Percentiles rank a stretch among this genome's conserved stretches.
phyloP scores from a whole-genome alignment of 92 coral and sea anemone species.

The Blastomussa wellsi region DNA sequence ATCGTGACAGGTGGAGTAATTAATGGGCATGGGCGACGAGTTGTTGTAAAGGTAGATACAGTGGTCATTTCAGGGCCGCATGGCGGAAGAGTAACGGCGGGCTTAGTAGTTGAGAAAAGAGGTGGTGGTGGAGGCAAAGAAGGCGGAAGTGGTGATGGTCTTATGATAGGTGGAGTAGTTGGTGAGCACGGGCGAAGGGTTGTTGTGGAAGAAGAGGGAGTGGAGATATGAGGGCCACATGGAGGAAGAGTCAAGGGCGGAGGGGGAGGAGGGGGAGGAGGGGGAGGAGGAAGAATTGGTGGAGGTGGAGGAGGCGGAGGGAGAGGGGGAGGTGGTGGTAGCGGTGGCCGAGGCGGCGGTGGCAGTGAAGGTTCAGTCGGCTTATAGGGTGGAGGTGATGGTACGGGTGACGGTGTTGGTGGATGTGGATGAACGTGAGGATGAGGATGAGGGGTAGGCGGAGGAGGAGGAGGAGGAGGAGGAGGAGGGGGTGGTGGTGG shows the following conservation, averaged over 20 bases:
- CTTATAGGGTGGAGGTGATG: background rate
- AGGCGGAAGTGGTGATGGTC: background rate
- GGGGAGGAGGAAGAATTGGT: background rate
- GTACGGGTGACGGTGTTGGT: slow-evolving; percentile 8
- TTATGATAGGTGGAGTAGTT: background rate
- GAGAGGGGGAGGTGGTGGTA: background rate
- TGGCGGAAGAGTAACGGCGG: background rate
- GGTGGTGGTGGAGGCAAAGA: background rate
- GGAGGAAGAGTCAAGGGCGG: background rate
- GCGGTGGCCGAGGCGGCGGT: background rate
- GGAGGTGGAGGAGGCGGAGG: background rate
- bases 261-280: background rate
- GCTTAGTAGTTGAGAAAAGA: background rate
- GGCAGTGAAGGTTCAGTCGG: background rate
- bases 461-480: background rate
- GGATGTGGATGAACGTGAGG: slow-evolving; percentile 13
- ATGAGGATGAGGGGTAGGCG: background rate
- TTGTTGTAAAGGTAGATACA: no score
- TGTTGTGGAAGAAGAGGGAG: background rate
- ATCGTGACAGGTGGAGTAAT: background rate
- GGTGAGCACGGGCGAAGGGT: slow-evolving; percentile 2
- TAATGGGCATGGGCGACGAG: no score
- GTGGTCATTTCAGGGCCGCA: no score
- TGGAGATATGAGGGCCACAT: background rate
- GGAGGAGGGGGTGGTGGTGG: background rate